Conservation (phyloP, 2,797 vertebrate genomes). For the Periparus ater region DNA sequence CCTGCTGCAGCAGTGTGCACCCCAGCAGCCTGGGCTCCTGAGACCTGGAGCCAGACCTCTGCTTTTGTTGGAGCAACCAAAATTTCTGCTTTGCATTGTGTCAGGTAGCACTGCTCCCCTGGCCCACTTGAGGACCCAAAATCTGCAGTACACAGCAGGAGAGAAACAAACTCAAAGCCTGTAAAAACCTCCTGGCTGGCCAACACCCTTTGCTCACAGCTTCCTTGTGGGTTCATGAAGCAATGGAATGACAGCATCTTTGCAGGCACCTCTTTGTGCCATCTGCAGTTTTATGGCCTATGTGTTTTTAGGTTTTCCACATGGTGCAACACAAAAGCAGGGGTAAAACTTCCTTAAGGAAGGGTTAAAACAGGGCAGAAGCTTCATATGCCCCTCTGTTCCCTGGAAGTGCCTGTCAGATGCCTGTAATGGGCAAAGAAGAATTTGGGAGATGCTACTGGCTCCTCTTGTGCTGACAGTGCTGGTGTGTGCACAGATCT, state of each 20-base stretch:
- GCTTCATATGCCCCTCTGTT: fast-evolving
- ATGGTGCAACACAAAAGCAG: background rate
- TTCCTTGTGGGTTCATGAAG: background rate
- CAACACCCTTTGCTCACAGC: fast-evolving
- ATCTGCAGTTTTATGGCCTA: fast-evolving
- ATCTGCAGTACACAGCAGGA: fast-evolving
- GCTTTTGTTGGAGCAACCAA: background rate
- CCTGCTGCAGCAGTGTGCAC: fast-evolving
- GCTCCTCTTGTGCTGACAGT: fast-evolving
- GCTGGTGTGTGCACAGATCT: background rate
- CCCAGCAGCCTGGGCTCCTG: background rate
- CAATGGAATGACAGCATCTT: background rate
- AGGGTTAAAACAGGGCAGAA: background rate
- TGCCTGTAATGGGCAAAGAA: background rate
- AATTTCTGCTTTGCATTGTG: background rate
- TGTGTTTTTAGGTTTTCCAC: background rate
- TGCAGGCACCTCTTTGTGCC: background rate
- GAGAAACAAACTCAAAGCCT: background rate
- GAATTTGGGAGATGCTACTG: background rate
- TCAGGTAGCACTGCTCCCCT: background rate
- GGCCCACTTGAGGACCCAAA: fast-evolving
- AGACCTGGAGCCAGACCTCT: background rate
- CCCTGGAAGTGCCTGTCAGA: background rate
- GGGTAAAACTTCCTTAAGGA: background rate
- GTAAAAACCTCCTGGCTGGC: background rate